Evolutionary conservation across 1,140 invertebrate species (phyloP), one percentile per base, ranked within the genome.

Genomic region (Psilanteris sp.): DNA sequence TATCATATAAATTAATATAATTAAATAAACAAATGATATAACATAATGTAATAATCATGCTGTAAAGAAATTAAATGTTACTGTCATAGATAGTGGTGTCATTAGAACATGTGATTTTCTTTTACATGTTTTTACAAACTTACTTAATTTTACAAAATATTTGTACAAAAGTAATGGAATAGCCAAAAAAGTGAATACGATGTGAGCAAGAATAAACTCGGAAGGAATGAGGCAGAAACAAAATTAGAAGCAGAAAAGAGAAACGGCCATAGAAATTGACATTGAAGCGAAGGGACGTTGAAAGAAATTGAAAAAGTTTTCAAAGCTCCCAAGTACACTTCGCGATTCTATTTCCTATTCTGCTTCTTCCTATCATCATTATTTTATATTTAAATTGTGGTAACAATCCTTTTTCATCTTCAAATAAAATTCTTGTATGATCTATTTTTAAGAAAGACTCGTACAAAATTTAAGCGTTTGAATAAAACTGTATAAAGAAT

Each of bases 251-350:
- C 37, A 13, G 54, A 44, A 34, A 70, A 70, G 54, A 70, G 46
- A 70, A 70, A 61, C 54, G 55, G 29, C 55, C 22, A 52, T 62
- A 71, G 55, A 55, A 71, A 71, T 71, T 71, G 55, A 71, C 67
- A 71, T 62, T 71, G 67, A 71, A 71, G 67, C 29, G 37, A 59
- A 70, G 36, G 54, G 66, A 70, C 36, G 34, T 59, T 70, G 66
- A 71, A 62, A 71, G 55, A 72, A 72, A 72, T 72, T 72, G 68
- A 72, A 72, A 72, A 72, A 72, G 48, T 72, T 72, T 61, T 48
- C 48, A 55, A 62, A 71, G 55, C 54, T 52, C 18, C 16, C 54
- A 72, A 72, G 57, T 64, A 57, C 57, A 64, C 48, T 62, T 62
- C 31, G 15, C 16, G 22, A 48, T 55, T 39, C 32, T 59, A 61